Percentiles rank a stretch among this genome's conserved stretches.
Conservation (phyloP, 2,888 invertebrate species). For the Altica lythri region DNA sequence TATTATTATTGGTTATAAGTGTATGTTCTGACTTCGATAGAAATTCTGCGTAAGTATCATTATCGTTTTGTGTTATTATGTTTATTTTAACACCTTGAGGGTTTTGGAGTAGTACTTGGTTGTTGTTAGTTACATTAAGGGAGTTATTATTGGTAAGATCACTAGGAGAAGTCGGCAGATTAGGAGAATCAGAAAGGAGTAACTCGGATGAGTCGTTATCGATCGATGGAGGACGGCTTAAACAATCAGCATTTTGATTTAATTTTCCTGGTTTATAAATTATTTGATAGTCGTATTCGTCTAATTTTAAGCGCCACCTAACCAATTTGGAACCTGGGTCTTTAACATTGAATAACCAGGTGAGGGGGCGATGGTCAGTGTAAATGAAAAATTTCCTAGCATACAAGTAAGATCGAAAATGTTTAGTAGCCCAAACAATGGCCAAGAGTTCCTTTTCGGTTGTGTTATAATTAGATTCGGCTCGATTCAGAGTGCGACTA, state of each 20-base stretch:
- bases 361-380: slow-evolving; percentile 50
- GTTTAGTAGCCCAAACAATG: slow-evolving; percentile 48
- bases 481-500: slow-evolving; percentile 45
- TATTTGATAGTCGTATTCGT: slow-evolving; percentile 41
- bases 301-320: slow-evolving; percentile 45
- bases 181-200: too few relatives aligned
- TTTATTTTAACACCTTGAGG: not conserved
- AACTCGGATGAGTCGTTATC: too few relatives aligned
- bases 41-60: slow-evolving; percentile 5
- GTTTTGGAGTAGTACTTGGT: not conserved
- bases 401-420: slow-evolving; percentile 51
- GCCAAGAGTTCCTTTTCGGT: slow-evolving; percentile 51
- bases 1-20: not conserved
- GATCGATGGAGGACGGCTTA: slow-evolving; percentile 8
- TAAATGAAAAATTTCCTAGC: slow-evolving; percentile 49
- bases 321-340: slow-evolving; percentile 45
- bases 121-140: not conserved
- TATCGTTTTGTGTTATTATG: too few relatives aligned
- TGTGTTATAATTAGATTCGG: slow-evolving; percentile 49
- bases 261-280: slow-evolving; percentile 7
- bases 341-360: too few relatives aligned
- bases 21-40: not conserved
- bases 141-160: too few relatives aligned
- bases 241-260: slow-evolving; percentile 1
- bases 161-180: too few relatives aligned